phyloP scores from a whole-genome alignment of 2,113 vertebrate genomes.

The Diadophis punctatus region DNA sequence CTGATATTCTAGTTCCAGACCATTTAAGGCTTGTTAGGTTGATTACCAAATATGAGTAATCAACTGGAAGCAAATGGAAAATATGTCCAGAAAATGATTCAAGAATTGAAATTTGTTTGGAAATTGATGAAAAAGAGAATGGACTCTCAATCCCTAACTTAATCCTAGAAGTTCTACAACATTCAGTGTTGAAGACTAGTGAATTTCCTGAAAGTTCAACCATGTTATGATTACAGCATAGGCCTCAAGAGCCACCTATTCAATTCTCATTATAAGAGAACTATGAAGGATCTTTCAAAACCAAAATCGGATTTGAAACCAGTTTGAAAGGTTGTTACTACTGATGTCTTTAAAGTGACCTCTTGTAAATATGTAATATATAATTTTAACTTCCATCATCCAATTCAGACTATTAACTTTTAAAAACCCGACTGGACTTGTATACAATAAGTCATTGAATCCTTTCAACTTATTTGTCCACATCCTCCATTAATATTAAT shows the following conservation, averaged over 20 bases:
- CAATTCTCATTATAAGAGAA: background rate
- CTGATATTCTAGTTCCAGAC: background rate
- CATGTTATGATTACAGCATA: background rate
- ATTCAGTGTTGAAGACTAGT: background rate
- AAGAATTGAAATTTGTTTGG: background rate
- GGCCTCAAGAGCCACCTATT: background rate
- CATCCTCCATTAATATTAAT: background rate
- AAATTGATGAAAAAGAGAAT: background rate
- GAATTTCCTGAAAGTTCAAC: background rate
- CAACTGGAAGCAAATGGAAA: background rate
- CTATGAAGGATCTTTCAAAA: background rate
- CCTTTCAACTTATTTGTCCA: background rate
- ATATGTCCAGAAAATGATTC: background rate
- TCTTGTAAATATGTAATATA: background rate
- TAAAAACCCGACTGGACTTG: background rate
- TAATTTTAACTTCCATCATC: background rate
- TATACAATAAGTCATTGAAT: background rate
- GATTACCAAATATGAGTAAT: background rate
- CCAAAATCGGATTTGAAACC: background rate
- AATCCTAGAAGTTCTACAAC: background rate
- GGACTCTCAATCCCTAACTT: background rate
- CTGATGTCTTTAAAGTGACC: background rate
- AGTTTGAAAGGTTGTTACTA: background rate
- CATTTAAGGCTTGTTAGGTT: background rate
- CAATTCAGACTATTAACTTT: background rate